These are phyloP conservation scores for Alouatta caraya DNA, from an alignment of 2,797 vertebrate species.

Conservation along the genomic window DNA sequence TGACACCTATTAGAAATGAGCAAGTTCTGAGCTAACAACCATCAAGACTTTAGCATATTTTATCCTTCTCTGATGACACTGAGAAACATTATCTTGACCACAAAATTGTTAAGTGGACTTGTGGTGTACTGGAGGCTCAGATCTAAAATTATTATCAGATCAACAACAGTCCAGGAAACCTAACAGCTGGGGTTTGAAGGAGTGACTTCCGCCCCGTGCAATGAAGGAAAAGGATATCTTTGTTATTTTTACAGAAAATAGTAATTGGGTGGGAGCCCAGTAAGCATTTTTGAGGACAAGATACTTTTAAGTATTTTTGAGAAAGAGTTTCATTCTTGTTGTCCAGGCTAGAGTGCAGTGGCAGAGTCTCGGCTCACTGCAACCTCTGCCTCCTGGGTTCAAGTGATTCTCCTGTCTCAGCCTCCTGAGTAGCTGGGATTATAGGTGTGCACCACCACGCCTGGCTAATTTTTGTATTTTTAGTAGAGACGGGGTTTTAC, in stretches of 20 bases:
- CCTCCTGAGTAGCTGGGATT: no score
- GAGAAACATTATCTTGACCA: not conserved
- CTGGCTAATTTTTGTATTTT: not conserved
- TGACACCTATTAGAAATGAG: not conserved
- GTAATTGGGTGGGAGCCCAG: not conserved
- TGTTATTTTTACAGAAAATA: conserved; percentile 20
- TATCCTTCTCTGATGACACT: not conserved
- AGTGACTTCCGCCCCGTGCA: not conserved
- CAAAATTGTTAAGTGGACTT: not conserved
- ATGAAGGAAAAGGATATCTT: not conserved
- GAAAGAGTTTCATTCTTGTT: not conserved
- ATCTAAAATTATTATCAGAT: not conserved
- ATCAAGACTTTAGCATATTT: not conserved
- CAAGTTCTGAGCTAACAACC: not conserved
- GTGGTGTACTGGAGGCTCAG: not conserved
- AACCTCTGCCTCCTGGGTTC: not conserved
- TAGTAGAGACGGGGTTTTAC: not conserved
- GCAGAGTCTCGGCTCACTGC: not conserved
- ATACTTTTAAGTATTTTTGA: not conserved
- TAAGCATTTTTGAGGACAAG: not conserved
- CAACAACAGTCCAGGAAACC: not conserved
- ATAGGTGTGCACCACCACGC: not conserved
- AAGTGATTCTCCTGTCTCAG: not conserved
- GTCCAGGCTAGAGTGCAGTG: not conserved
- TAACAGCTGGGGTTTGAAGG: not conserved